Conservation (phyloP, 2,888 invertebrate genomes). For the Formica aserva region DNA sequence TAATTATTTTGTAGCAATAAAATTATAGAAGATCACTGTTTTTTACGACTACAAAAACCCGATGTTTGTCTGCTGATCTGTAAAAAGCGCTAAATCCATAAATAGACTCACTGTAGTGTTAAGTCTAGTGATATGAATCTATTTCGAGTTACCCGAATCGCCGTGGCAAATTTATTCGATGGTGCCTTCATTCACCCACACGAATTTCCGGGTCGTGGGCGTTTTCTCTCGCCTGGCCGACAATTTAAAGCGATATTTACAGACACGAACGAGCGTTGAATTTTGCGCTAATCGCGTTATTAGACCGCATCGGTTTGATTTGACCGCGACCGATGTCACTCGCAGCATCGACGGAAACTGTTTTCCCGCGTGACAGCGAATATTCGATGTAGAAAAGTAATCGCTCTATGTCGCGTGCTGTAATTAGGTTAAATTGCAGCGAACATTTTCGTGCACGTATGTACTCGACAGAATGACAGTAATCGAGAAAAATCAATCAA, state of each 20-base stretch:
- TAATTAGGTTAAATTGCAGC: conserved; percentile 46
- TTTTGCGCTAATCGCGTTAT: conserved; percentile 45
- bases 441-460: conserved; percentile 39
- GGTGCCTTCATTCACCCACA: background rate
- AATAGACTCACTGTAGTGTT: background rate
- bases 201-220: background rate
- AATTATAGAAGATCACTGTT: background rate
- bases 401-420: background rate
- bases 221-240: background rate
- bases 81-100: background rate
- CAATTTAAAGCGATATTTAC: conserved; percentile 38
- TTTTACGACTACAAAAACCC: background rate
- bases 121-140: background rate
- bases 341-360: conserved; percentile 26
- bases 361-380: conserved; percentile 33
- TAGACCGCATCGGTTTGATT: conserved; percentile 39
- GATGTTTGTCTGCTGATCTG: background rate
- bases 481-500: conserved; percentile 36
- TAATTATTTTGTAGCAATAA: background rate
- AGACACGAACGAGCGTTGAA: conserved; percentile 14
- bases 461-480: background rate
- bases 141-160: conserved; percentile 6
- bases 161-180: background rate
- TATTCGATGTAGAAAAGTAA: conserved; percentile 39
- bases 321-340: conserved; percentile 17